Evolutionary conservation across 2,888 invertebrate species (phyloP).

Genomic region (Zonitis immaculata): DNA sequence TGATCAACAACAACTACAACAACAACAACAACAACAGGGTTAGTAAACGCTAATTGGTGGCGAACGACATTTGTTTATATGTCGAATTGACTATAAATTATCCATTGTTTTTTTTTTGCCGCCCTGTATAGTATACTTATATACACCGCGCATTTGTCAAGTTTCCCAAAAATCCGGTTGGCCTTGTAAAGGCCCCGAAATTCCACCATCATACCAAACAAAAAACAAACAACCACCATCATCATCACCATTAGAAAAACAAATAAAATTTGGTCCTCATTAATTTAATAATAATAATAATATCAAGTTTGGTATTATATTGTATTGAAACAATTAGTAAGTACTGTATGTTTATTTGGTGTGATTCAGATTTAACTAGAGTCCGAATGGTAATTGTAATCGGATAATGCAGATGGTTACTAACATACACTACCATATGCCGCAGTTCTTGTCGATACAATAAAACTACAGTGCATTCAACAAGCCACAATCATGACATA

Average conservation of each 20-base stretch:
- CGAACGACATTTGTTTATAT: neutral
- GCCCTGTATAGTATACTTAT: slow-evolving; percentile 29
- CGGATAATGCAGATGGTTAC: slow-evolving; percentile 10
- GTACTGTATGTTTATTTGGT: neutral
- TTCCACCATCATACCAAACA: neutral
- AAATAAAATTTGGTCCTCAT: no score
- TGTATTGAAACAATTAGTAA: neutral
- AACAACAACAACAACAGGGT: neutral
- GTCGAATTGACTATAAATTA: neutral
- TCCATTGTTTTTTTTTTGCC: slow-evolving; percentile 14
- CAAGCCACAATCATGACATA: slow-evolving; percentile 14
- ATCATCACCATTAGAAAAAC: no score
- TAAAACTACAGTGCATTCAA: slow-evolving; percentile 12
- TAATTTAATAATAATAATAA: no score
- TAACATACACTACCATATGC: neutral
- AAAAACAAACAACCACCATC: no score
- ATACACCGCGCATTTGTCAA: slow-evolving; percentile 33
- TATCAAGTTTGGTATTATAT: no score
- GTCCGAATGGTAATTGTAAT: slow-evolving; percentile 4
- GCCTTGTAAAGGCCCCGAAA: slow-evolving; percentile 33
- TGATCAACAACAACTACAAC: no score
- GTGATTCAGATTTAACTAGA: neutral
- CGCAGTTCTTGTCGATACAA: slow-evolving; percentile 5
- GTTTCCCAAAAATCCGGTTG: slow-evolving; percentile 35
- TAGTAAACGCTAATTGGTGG: neutral